Base-by-base conservation (phyloP, 2,888 invertebrate species). In the Eueremaeus valkanovi region DNA sequence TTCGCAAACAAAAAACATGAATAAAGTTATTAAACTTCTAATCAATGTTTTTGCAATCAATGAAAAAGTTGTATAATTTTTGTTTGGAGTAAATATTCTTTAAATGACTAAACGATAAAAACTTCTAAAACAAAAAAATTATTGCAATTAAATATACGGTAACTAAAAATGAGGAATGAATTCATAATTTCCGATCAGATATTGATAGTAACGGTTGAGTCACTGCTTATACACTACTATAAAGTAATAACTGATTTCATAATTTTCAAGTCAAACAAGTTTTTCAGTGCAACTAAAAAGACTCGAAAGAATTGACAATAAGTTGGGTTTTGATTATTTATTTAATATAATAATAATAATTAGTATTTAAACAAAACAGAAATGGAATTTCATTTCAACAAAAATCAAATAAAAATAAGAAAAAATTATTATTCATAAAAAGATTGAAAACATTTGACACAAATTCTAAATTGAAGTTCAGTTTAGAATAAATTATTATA, bases 121-220 rank as follows among this genome's bases (percentile, higher is more conserved):
- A 36, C 36, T 45, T 11, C 18, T 13, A 45, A 16, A 45, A 45
- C 16, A 11, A 45, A 16, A 45, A 45, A 45, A 11, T 16, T 13
- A 45, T 45, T 45, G 3, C 45, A 45, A 6, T n/a, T n/a, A 45
- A 45, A 45, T 45, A 36, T 36, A 36, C 5, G 5, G 5, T 11
- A 36, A 36, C 11, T 36, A 16, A 49, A 49, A 49, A 29, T 61
- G n/a, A 61, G n/a, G 31, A 33, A 33, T 33, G 33, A 61, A 61
- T 61, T 16, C 18, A 61, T 9, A 49, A 1, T 61, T 61, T 58
- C 40, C 40, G 68, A 68, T 68, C 21, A 68, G 11, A 40, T 40
- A 40, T 68, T 68, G 68, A 68, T 68, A 68, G 70, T 29, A 45
- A 70, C 70, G 45, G 45, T 45, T 66, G 63, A 66, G 36, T 36